phyloP scores from a whole-genome alignment of 2,797 vertebrate genomes.

The Neomorphus geoffroyi region DNA sequence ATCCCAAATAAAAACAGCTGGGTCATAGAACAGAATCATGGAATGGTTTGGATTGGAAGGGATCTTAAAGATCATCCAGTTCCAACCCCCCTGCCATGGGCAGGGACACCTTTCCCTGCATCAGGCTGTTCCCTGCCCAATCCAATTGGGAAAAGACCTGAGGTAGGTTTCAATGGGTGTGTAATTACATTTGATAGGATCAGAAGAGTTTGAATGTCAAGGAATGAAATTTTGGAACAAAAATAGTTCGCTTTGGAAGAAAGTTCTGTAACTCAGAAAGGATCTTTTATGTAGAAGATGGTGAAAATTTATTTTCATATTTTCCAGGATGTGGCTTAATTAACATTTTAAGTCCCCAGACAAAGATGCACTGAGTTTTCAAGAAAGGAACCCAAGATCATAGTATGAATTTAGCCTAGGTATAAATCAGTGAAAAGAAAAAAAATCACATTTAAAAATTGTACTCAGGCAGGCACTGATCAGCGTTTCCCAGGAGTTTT shows the following conservation, averaged over 20 bases:
- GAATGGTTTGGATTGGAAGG: no score
- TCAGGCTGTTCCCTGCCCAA: no score
- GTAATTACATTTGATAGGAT: not conserved
- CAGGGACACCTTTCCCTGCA: no score
- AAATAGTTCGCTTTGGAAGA: not conserved
- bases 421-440: not conserved
- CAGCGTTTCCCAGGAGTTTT: not conserved
- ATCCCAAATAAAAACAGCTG: not conserved
- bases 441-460: not conserved
- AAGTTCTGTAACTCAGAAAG: not conserved
- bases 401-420: not conserved
- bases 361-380: not conserved
- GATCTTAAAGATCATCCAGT: no score
- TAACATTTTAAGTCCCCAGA: not conserved
- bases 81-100: no score
- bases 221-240: not conserved
- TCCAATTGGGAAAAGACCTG: not conserved
- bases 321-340: not conserved
- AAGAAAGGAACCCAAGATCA: not conserved
- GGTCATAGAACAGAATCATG: not conserved
- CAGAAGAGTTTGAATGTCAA: not conserved
- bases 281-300: not conserved
- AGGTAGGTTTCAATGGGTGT: not conserved
- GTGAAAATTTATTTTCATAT: not conserved
- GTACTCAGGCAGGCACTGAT: not conserved